Percentiles rank a stretch among this genome's conserved stretches.
phyloP scores from a whole-genome alignment of 1,140 invertebrate genomes.

The Gonatopus flavifemur region DNA sequence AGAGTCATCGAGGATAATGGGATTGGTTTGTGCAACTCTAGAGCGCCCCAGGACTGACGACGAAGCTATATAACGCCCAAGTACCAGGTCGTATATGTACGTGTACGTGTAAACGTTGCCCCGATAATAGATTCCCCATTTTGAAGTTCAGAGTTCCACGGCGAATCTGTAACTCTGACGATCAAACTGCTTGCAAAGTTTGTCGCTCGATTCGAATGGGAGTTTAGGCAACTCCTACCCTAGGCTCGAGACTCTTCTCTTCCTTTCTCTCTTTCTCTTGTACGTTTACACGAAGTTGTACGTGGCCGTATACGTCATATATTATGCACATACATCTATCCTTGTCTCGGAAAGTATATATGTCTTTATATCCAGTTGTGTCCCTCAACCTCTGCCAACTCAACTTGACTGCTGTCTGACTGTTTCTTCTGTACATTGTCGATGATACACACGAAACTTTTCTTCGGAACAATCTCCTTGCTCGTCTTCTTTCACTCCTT shows the following conservation, averaged over 20 bases:
- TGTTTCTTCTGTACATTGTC: conserved; percentile 17
- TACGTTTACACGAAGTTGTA: too few relatives aligned
- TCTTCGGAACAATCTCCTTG: too few relatives aligned
- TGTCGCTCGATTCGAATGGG: conserved; percentile 41
- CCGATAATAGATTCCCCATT: conserved; percentile 40
- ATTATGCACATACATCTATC: too few relatives aligned
- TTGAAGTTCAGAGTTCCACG: conserved; percentile 35
- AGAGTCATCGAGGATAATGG: too few relatives aligned
- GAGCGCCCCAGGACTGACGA: too few relatives aligned
- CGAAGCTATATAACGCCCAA: too few relatives aligned
- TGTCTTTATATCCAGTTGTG: too few relatives aligned
- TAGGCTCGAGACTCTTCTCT: conserved; percentile 19
- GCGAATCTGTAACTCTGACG: conserved; percentile 38
- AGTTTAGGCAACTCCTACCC: conserved; percentile 39
- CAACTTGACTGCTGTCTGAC: conserved; percentile 7
- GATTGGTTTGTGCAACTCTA: too few relatives aligned
- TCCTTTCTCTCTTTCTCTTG: neutral
- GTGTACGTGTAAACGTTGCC: conserved; percentile 32
- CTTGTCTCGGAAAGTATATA: too few relatives aligned
- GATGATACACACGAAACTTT: conserved; percentile 15
- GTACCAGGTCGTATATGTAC: conserved; percentile 34
- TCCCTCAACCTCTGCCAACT: too few relatives aligned
- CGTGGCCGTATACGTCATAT: too few relatives aligned
- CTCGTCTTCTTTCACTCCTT: conserved; percentile 10
- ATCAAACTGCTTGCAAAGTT: conserved; percentile 42